A percentile compares a stretch with the other conserved stretches of the same genome.
These are phyloP conservation scores for Drosophila sechellia DNA, from an alignment of 1,140 invertebrate genomes.

Conservation along the genomic window DNA sequence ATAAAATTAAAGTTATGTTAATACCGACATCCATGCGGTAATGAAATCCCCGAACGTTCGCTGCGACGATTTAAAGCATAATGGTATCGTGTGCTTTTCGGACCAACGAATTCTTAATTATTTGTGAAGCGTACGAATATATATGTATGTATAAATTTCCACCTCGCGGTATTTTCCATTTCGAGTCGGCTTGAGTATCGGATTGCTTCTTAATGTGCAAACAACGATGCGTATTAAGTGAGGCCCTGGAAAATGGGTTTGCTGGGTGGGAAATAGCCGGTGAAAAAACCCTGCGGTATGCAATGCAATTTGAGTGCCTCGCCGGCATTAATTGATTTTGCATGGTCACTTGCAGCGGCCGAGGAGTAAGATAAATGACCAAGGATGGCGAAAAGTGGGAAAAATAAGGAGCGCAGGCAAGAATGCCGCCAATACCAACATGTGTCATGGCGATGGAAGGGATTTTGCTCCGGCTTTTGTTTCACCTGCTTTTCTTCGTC, in stretches of 20 bases:
- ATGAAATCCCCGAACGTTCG: constrained; percentile 20
- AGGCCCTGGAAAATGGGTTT: constrained; percentile 20
- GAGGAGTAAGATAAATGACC: constrained; percentile 49
- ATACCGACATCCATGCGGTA: constrained; percentile 28
- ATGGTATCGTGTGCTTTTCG: constrained; percentile 18
- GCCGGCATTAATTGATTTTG: constrained; percentile 67
- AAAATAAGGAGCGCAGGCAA: not conserved
- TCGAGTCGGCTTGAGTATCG: constrained; percentile 24
- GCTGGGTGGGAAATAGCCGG: not conserved
- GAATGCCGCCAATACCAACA: constrained; percentile 16
- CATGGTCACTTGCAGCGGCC: constrained; percentile 60
- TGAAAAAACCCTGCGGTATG: constrained; percentile 24
- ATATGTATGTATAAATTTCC: not conserved
- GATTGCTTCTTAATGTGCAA: constrained; percentile 65
- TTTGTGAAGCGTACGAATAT: constrained; percentile 21
- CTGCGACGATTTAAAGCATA: constrained; percentile 17
- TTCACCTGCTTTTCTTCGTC: constrained; percentile 4
- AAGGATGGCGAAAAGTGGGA: constrained; percentile 3
- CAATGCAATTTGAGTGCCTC: constrained; percentile 46
- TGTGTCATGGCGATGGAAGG: constrained; percentile 13
- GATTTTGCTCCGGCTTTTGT: constrained; percentile 8
- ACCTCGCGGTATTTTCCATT: constrained; percentile 9
- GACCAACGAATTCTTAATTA: constrained; percentile 58
- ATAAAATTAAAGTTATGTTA: constrained; percentile 40
- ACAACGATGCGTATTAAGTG: constrained; percentile 55